Base-by-base conservation (phyloP, 2,888 invertebrate genomes). In the Liposcelis brunnea region DNA sequence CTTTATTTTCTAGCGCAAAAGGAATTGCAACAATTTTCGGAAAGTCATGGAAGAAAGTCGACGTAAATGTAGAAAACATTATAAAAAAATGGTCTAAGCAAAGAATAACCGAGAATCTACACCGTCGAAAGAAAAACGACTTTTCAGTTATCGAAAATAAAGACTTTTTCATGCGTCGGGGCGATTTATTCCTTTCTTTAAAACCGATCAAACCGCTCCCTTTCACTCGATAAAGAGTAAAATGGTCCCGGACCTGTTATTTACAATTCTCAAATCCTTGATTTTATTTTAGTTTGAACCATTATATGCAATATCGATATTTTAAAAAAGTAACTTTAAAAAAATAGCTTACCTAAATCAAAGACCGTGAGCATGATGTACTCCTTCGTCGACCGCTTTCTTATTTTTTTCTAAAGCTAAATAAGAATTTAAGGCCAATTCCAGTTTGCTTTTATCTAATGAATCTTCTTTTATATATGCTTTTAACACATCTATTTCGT, bases 341-440 rank as follows among this genome's bases (percentile, higher is more conserved):
- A 6, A 6, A 6, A 26, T 26, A 26, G 8, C 4, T 26, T 8
- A 26, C 26, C 26, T 26, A 8, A 26, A 26, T 26, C 8, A 26
- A 2, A 64, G 51, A 4, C 80, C 81, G 56, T 83, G 82, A 0
- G 81, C 80, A 52, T 71, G 70, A 56, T 69, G 69, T 48, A 82
- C 59, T n/a, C 77, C 77, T 15, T 71, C 62, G 49, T 71, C 70
- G 0, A 80, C 58, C 46, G 74, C 69, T 32, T 69, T 60, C 47
- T 71, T 65, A 51, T 75, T 72, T 34, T 71, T 69, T 51, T 71
- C 69, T n/a, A 74, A 55, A 56, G 72, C 26, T 8, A 26, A 26
- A 52, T 76, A 75, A 4, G 77, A 72, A 58, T 81, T 79, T n/a
- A 84, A 56, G 0, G 80, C 77, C 38, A 80, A 59, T 53, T 79